Percentiles rank a stretch among this genome's conserved stretches.
phyloP scores from a whole-genome alignment of 30 jellyfish, hydroid and myxozoan species.

The Aurelia aurita region DNA sequence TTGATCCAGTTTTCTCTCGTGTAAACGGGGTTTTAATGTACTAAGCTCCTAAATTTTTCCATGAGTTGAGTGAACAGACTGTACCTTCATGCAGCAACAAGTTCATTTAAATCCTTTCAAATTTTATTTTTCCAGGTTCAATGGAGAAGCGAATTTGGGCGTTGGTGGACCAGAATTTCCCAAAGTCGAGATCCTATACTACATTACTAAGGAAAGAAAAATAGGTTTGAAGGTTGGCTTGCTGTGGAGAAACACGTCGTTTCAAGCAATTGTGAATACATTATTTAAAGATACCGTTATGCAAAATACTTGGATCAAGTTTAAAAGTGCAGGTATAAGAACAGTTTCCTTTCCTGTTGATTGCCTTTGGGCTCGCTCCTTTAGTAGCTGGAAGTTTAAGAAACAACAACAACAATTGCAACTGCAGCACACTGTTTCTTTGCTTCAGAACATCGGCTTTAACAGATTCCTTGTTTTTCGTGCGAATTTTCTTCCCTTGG shows the following conservation, averaged over 20 bases:
- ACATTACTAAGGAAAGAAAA: not conserved
- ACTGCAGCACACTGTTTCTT: too few species aligned
- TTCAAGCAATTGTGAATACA: not conserved
- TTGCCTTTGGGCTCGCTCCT: not conserved
- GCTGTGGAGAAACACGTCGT: not conserved
- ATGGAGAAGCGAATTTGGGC: not conserved
- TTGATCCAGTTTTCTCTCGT: too few species aligned
- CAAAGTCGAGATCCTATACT: not conserved
- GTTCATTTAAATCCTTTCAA: too few species aligned
- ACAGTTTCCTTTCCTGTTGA: not conserved
- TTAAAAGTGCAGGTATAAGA: not conserved
- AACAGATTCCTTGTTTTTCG: too few species aligned
- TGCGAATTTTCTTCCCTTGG: too few species aligned
- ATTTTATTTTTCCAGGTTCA: not conserved
- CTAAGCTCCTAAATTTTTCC: too few species aligned
- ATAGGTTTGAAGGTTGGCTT: not conserved
- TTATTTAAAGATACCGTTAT: not conserved
- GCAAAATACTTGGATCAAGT: not conserved
- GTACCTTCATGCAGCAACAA: too few species aligned
- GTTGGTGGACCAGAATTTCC: constrained; percentile 8
- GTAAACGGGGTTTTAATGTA: too few species aligned
- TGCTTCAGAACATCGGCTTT: too few species aligned
- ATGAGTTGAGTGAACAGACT: too few species aligned
- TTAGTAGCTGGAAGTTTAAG: too few species aligned
- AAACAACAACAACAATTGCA: too few species aligned